phyloP scores from a whole-genome alignment of 2,888 invertebrate genomes.

The Epirrhoe tristata region DNA sequence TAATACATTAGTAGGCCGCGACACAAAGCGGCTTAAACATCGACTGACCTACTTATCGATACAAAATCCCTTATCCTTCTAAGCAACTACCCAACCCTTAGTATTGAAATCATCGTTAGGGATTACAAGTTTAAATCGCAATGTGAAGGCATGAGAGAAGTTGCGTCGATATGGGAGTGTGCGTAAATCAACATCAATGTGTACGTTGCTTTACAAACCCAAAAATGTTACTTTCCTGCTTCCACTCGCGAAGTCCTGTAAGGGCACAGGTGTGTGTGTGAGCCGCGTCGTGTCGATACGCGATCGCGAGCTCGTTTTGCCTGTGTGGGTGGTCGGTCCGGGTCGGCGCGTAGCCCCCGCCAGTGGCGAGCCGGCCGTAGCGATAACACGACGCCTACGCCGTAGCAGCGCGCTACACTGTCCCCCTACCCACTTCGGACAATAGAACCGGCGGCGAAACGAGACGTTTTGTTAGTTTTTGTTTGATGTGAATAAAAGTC shows the following conservation, averaged over 20 bases:
- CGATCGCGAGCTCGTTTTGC: constrained; percentile 59
- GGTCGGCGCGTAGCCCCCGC: constrained; percentile 80
- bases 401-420: constrained; percentile 61
- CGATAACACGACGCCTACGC: constrained; percentile 76
- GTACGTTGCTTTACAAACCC: constrained; percentile 77
- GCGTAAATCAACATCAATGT: constrained; percentile 75
- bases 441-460: constrained; percentile 74
- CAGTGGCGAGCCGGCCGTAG: constrained; percentile 79
- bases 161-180: constrained; percentile 63
- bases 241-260: constrained; percentile 70
- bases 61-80: constrained; percentile 6
- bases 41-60: constrained; percentile 26
- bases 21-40: constrained; percentile 17
- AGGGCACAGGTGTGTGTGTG: constrained; percentile 63
- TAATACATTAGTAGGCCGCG: constrained; percentile 17
- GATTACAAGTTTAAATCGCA: constrained; percentile 83
- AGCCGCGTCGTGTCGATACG: constrained; percentile 55
- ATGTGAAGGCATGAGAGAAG: constrained; percentile 67
- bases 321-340: constrained; percentile 77
- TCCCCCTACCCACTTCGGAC: constrained; percentile 62
- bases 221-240: constrained; percentile 80
- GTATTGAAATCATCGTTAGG: constrained; percentile 82
- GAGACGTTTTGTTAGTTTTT: constrained; percentile 78
- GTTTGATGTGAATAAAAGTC: constrained; percentile 73
- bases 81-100: constrained; percentile 65